Conservation (phyloP, 2,888 invertebrate species). For the Conomelus anceps region DNA sequence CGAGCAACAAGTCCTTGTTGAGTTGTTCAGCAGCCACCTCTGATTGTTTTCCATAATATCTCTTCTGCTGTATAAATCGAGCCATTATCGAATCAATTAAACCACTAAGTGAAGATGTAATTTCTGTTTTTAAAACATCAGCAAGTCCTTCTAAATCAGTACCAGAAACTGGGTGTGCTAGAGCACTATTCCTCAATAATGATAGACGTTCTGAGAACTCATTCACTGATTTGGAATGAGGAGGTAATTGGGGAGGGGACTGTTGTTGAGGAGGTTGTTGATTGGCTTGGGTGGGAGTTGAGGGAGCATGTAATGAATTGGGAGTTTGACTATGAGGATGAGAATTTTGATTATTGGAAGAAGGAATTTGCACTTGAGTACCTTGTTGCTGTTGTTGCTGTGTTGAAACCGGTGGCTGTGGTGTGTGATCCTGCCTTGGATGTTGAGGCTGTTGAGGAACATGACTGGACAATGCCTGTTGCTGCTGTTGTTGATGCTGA, state of each 20-base stretch:
- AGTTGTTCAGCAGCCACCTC: slow-evolving; percentile 78
- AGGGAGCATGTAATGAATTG: slow-evolving; percentile 43
- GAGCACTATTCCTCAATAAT: slow-evolving; percentile 61
- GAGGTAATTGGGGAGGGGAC: slow-evolving; percentile 28
- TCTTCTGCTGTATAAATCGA: slow-evolving; percentile 73
- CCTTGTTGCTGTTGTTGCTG: slow-evolving; percentile 42
- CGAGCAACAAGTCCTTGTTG: slow-evolving; percentile 75
- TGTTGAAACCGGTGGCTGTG: slow-evolving; percentile 29
- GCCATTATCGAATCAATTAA: slow-evolving; percentile 84
- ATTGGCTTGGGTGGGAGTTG: slow-evolving; percentile 36
- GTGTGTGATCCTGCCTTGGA: slow-evolving; percentile 39
- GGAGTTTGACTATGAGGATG: slow-evolving; percentile 26
- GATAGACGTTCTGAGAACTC: slow-evolving; percentile 72
- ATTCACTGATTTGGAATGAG: slow-evolving; percentile 33
- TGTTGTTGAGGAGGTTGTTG: slow-evolving; percentile 24
- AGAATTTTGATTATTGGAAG: slow-evolving; percentile 35
- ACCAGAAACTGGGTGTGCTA: slow-evolving; percentile 61
- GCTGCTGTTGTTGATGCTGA: slow-evolving; percentile 41
- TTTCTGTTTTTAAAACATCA: slow-evolving; percentile 85
- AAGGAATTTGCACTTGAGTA: slow-evolving; percentile 41
- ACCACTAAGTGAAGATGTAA: slow-evolving; percentile 73
- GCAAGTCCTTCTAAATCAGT: slow-evolving; percentile 82
- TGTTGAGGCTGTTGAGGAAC: slow-evolving; percentile 42
- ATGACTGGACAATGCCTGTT: slow-evolving; percentile 39
- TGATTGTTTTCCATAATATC: slow-evolving; percentile 66